Evolutionary conservation across 1,140 invertebrate species (phyloP).

Genomic region (Oryctes rhinoceros): DNA sequence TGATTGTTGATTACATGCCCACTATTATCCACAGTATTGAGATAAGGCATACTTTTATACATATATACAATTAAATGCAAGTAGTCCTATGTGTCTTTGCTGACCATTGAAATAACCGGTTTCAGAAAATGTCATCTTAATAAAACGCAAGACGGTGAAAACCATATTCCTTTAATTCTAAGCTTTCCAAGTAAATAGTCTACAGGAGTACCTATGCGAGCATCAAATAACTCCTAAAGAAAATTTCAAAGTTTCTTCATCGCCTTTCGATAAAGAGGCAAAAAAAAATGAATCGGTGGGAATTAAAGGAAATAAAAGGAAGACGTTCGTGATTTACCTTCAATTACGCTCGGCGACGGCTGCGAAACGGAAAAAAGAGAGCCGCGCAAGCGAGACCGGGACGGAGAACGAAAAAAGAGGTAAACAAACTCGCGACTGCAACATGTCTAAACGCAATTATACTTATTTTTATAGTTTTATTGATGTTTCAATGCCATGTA

Average conservation of each 20-base stretch:
- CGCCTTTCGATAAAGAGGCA: constrained; percentile 1
- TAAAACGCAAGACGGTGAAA: too few relatives aligned
- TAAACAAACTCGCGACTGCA: constrained; percentile 42
- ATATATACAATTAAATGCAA: too few relatives aligned
- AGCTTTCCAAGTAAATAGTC: too few relatives aligned
- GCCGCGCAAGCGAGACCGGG: constrained; percentile 20
- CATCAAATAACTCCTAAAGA: constrained; percentile 3
- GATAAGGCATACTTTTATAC: too few relatives aligned
- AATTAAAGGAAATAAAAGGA: constrained; percentile 34
- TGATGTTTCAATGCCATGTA: constrained; percentile 54
- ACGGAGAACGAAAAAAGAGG: constrained; percentile 22
- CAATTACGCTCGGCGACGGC: constrained; percentile 29
- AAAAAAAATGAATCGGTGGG: constrained; percentile 6
- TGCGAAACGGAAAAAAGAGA: constrained; percentile 32
- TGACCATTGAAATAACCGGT: too few relatives aligned
- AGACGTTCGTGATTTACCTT: constrained; percentile 42
- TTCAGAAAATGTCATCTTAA: too few relatives aligned
- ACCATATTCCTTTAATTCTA: too few relatives aligned
- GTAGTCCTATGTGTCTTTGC: too few relatives aligned
- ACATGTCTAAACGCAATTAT: constrained; percentile 44
- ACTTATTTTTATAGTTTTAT: constrained; percentile 48
- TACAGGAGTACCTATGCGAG: background rate
- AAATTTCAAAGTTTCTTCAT: background rate
- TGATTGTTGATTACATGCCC: too few relatives aligned
- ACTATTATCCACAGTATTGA: too few relatives aligned